Conservation (phyloP, 1,140 invertebrate species). For the Nasonia vitripennis region DNA sequence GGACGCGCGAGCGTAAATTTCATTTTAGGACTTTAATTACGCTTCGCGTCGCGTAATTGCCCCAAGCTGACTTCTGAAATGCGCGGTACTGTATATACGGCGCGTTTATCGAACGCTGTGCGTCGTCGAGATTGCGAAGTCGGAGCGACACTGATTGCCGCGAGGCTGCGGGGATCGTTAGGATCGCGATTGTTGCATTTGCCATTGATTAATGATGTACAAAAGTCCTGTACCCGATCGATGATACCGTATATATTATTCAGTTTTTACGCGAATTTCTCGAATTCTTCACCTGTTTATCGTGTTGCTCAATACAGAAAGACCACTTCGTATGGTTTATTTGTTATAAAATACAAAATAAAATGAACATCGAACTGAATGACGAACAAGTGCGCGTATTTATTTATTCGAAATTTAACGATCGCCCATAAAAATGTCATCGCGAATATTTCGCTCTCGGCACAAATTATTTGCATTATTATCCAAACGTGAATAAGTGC, state of each 20-base stretch:
- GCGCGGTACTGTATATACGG: background rate
- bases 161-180: too few relatives aligned
- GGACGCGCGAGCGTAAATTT: slow-evolving; percentile 35
- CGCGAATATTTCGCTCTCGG: background rate
- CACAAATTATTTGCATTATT: background rate
- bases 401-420: background rate
- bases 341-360: background rate
- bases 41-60: slow-evolving; percentile 29
- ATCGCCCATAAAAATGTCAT: background rate
- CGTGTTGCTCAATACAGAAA: too few relatives aligned
- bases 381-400: background rate
- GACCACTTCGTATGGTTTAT: background rate
- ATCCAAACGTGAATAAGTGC: background rate
- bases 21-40: slow-evolving; percentile 38
- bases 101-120: background rate
- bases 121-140: background rate
- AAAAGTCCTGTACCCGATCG: background rate
- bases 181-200: background rate
- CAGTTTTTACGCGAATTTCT: background rate
- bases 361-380: background rate
- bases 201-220: background rate
- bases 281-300: background rate
- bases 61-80: slow-evolving; percentile 5
- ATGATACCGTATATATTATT: background rate
- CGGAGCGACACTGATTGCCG: background rate